Evolutionary conservation across 2,888 invertebrate genomes (phyloP), one percentile per base, ranked within the genome.

Genomic region (Dasypolia templi): DNA sequence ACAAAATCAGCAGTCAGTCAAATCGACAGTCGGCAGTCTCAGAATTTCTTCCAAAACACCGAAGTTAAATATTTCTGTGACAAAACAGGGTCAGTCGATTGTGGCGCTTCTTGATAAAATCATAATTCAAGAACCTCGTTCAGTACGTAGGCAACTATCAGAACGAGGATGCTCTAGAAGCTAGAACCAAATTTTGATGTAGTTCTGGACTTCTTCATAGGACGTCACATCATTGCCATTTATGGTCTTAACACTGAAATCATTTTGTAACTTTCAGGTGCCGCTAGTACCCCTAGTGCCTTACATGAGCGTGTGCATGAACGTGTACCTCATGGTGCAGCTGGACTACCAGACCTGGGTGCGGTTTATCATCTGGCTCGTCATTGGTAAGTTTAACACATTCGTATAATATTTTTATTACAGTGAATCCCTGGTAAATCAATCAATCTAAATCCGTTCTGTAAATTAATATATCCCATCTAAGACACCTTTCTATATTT

Each of bases 251-350:
- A 35, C 35, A 35, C 35, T 9, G 7, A 9, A 39, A 39, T 39
- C 39, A 39, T 39, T 39, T 39, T 39, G 39, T 39, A 39, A 39
- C 9, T 39, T 39, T 39, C 39, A 39, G 98, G 98, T 99, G 42
- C 99, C 99, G 0, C 94, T 98, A 67, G 98, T 99, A 17, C 99
- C 99, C 0, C 92, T 98, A 61, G 96, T 99, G 81, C 99, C 99
- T 5, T 98, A 97, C 88, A 90, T 98, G 11, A 99, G 99, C 93
- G 97, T 99, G 59, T 97, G 98, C 81, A 97, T 98, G 89, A 99
- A 99, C 94, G 95, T 99, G 68, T 99, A 99, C 93, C 96, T 99
- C 70, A 99, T 99, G 99, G 97, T 98, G 88, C 98, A 99, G 94
- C 95, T 99, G 79, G 98, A 98, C 91, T 88, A 96, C 66, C 97